These are phyloP conservation scores for Magallana gigas DNA, from an alignment of 1,140 invertebrate species.

Conservation along the genomic window DNA sequence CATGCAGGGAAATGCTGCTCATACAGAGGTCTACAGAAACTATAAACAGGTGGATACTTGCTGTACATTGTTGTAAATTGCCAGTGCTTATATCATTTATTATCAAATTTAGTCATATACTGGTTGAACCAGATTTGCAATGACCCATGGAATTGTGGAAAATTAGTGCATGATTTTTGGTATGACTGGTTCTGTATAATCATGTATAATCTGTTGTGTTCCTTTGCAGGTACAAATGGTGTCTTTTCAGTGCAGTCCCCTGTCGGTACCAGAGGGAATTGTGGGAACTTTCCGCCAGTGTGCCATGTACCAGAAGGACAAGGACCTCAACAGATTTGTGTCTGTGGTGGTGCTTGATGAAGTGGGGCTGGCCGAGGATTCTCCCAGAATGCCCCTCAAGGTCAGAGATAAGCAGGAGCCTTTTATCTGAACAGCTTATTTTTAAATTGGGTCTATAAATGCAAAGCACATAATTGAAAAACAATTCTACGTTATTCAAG, in stretches of 20 bases:
- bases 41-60: slow-evolving; percentile 65
- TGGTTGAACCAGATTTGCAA: too few relatives aligned
- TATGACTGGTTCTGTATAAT: too few relatives aligned
- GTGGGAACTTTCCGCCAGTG: slow-evolving; percentile 72
- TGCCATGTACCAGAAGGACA: slow-evolving; percentile 68
- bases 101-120: too few relatives aligned
- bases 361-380: slow-evolving; percentile 74
- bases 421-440: too few relatives aligned
- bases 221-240: slow-evolving; percentile 70
- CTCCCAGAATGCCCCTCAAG: slow-evolving; percentile 75
- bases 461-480: too few relatives aligned
- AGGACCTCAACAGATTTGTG: slow-evolving; percentile 70
- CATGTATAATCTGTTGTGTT: not conserved
- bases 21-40: slow-evolving; percentile 64
- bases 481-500: too few relatives aligned
- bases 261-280: slow-evolving; percentile 74
- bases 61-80: too few relatives aligned
- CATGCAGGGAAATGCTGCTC: slow-evolving; percentile 70
- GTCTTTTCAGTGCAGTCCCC: slow-evolving; percentile 76
- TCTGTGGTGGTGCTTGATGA: slow-evolving; percentile 77
- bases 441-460: not conserved
- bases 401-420: slow-evolving; percentile 41
- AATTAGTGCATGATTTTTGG: not conserved
- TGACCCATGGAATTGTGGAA: too few relatives aligned
- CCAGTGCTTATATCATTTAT: too few relatives aligned